Percentiles rank a stretch among this genome's conserved stretches.
phyloP scores from a whole-genome alignment of 2,113 vertebrate genomes.

The Podarcis raffonei region DNA sequence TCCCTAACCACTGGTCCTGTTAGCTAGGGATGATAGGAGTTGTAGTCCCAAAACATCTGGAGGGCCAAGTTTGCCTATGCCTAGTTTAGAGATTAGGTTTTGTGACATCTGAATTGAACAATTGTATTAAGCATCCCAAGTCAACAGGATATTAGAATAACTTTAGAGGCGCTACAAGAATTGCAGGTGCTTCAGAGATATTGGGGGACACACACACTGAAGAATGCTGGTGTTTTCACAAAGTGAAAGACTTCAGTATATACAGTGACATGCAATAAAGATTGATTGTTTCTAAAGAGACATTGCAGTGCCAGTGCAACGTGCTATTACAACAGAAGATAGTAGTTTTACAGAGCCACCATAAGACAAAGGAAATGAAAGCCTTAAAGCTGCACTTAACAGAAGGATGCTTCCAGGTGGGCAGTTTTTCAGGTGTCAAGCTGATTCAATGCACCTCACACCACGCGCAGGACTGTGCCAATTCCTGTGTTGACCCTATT shows the following conservation, averaged over 20 bases:
- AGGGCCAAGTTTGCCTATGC: too few species aligned
- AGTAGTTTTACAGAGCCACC: background rate
- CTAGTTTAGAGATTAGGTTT: background rate
- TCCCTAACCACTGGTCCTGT: too few species aligned
- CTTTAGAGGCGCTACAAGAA: rapidly evolving
- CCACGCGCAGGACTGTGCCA: background rate
- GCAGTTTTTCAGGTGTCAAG: background rate
- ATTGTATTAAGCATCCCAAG: background rate
- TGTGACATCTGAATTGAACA: background rate
- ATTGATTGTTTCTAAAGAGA: background rate
- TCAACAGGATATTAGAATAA: background rate
- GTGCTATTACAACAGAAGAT: background rate
- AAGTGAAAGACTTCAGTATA: constrained; percentile 6
- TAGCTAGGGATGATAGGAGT: too few species aligned
- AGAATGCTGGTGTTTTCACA: background rate
- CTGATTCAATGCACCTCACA: constrained; percentile 7
- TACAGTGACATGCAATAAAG: background rate
- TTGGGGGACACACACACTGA: rapidly evolving
- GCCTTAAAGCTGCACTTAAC: background rate
- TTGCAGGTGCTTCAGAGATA: background rate
- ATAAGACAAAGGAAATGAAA: constrained; percentile 1
- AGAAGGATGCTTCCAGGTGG: constrained; percentile 25
- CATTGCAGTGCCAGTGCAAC: rapidly evolving
- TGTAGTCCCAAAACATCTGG: too few species aligned
- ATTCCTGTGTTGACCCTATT: background rate